Base-by-base conservation (phyloP, 2,797 vertebrate species). In the Todus mexicanus region DNA sequence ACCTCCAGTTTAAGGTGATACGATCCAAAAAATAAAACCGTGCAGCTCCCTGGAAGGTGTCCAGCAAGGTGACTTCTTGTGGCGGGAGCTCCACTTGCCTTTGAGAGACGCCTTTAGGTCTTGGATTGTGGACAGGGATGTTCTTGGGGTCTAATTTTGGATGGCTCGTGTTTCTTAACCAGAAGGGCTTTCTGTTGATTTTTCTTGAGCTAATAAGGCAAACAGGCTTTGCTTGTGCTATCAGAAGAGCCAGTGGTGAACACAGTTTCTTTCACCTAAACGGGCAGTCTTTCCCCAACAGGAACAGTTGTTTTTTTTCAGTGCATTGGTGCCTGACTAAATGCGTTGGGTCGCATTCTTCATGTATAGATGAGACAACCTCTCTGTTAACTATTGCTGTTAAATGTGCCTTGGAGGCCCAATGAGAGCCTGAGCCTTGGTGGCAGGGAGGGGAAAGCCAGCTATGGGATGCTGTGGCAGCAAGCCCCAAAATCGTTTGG, bases 371-470 rank as follows among this genome's bases (percentile, higher is more conserved):
- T 96, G 97, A 85, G 98, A 94, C 90, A 60, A 84, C 90, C 95
- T 98, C 98, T 98, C 98, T 98, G 98, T 98, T 98, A 98, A 98
- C 98, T 98, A 98, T 98, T 99, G 98, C 98, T 98, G 72, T 12
- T 22, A 13, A 53, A 22, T 23, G 12, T 47, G 88, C n/a, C 68
- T 82, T 14, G 87, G 78, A 63, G 94, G 64, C 96, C 96, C 96
- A 96, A 97, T 51, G 77, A 93, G 74, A 94, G 84, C 84, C 48
- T 42, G 38, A 54, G 87, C 69, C 84, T 73, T 42, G 65, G 38
- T 77, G 89, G 59, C 87, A 91, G 60, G 89, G 95, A 89, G 95
- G 96, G 94, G 71, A 89, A 64, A 89, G 84, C 91, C 92, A 81
- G 91, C 92, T 50, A 18, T 85, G 95, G 96, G 97, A 97, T 96